phyloP scores from a whole-genome alignment of 2,113 vertebrate species.

The Paracanthobrama guichenoti region DNA sequence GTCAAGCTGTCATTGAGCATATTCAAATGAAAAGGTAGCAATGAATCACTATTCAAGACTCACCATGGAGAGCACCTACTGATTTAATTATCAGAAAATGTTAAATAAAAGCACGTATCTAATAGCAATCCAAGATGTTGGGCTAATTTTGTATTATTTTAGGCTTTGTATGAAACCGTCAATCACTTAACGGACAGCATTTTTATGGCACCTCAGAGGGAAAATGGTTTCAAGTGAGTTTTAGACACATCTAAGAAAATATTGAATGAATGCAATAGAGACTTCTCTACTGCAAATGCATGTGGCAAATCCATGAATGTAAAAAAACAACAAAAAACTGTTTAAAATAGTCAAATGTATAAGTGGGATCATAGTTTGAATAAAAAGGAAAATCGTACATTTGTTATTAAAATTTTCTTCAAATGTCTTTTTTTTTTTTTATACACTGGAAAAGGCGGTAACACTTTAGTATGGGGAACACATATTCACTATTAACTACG shows the following conservation, averaged over 20 bases:
- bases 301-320: no score
- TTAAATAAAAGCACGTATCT: conserved; percentile 11
- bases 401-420: no score
- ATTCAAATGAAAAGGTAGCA: neutral
- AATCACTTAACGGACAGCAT: conserved; percentile 1
- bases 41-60: conserved; percentile 6
- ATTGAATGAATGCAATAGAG: no score
- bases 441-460: no score
- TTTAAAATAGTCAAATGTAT: neutral
- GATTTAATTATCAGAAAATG: neutral
- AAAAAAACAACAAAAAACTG: no score
- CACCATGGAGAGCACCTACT: neutral
- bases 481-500: no score
- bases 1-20: conserved; percentile 39
- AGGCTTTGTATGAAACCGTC: neutral
- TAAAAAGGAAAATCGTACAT: neutral
- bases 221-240: neutral
- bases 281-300: neutral
- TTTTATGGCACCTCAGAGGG: neutral
- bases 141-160: neutral
- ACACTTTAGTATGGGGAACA: no score
- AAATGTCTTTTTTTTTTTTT: no score
- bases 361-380: neutral
- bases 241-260: neutral
- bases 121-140: conserved; percentile 9